Percentiles rank a stretch among this genome's conserved stretches.
These are phyloP conservation scores for Lytechinus pictus DNA, from an alignment of 35 echinoderm and acorn worm species.

Conservation along the genomic window DNA sequence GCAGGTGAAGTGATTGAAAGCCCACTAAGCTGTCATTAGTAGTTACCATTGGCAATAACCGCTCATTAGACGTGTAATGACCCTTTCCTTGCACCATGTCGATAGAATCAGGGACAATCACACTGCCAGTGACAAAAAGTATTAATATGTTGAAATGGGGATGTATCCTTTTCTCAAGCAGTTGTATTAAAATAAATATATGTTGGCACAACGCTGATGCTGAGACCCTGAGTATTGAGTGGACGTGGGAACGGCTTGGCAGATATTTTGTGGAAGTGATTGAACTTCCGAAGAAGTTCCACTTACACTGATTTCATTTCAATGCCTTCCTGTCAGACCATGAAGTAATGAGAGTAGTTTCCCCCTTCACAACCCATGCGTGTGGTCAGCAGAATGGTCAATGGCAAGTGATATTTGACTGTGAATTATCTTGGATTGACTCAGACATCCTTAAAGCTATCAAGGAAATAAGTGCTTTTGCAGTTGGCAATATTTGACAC, in stretches of 20 bases:
- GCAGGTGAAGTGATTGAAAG: neutral
- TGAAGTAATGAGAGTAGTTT: neutral
- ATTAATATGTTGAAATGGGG: neutral
- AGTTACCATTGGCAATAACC: neutral
- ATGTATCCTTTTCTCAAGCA: neutral
- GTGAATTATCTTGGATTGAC: neutral
- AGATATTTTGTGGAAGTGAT: conserved; percentile 18
- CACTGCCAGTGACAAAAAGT: neutral
- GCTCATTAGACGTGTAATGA: neutral
- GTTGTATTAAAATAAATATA: neutral
- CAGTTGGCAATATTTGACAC: neutral
- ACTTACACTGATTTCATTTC: neutral
- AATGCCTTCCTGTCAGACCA: neutral
- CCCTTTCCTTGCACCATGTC: neutral
- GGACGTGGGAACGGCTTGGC: neutral
- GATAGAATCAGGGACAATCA: neutral
- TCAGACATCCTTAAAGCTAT: neutral
- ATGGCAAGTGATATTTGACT: neutral
- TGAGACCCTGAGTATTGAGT: neutral
- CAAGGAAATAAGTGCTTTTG: neutral
- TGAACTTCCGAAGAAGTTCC: conserved; percentile 8
- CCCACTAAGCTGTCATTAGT: neutral
- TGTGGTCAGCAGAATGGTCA: neutral
- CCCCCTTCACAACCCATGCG: neutral
- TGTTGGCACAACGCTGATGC: neutral